These are phyloP conservation scores for Hymenopus coronatus DNA, from an alignment of 2,888 invertebrate species.

Conservation along the genomic window DNA sequence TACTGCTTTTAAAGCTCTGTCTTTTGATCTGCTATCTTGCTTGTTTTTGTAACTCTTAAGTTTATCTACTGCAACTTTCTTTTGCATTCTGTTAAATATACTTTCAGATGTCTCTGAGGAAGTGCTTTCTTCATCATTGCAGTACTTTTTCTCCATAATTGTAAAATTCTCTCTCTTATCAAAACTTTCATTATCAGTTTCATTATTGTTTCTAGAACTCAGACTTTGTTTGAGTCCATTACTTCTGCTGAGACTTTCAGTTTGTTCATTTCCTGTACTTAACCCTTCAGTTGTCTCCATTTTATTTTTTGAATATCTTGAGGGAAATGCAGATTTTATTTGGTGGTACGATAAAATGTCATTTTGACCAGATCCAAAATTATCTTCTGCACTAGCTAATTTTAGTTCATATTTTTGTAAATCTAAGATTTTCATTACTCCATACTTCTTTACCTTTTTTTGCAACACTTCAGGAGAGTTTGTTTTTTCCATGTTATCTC, in stretches of 20 bases:
- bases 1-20: neutral
- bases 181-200: neutral
- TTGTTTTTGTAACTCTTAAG: neutral
- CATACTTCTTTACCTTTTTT: neutral
- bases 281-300: neutral
- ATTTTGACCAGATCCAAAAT: neutral
- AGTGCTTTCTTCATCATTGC: neutral
- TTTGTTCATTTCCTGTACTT: neutral
- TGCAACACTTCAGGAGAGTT: neutral
- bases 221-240: neutral
- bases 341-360: neutral
- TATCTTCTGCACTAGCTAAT: neutral
- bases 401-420: neutral
- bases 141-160: neutral
- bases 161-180: neutral
- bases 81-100: neutral
- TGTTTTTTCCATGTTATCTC: neutral
- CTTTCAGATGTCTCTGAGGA: neutral
- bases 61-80: neutral
- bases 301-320: neutral
- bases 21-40: neutral
- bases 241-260: neutral
- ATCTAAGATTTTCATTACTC: neutral
- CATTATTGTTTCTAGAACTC: neutral
- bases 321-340: neutral